These are phyloP conservation scores for Bovichtus diacanthus DNA, from an alignment of 2,797 vertebrate species.

Conservation along the genomic window DNA sequence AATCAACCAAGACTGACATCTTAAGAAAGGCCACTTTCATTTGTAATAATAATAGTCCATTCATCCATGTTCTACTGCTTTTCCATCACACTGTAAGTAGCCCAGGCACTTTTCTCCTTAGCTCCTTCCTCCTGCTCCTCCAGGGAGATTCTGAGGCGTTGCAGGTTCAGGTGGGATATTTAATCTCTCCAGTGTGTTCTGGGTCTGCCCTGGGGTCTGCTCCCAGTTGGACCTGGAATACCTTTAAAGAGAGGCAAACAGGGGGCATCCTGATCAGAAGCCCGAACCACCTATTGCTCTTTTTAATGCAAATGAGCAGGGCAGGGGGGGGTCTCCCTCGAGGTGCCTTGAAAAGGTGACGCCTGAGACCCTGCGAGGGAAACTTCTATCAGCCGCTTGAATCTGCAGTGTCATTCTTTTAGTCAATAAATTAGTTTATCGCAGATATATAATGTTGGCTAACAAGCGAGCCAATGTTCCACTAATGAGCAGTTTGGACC, in stretches of 20 bases:
- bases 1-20: no score
- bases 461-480: not conserved
- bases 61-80: not conserved
- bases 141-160: not conserved
- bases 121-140: constrained; percentile 8
- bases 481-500: no score
- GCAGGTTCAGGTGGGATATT: constrained; percentile 10
- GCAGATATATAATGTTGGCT: not conserved
- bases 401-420: not conserved
- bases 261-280: constrained; percentile 5
- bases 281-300: not conserved
- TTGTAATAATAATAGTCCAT: not conserved
- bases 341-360: not conserved
- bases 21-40: no score
- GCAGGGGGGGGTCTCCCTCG: not conserved
- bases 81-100: not conserved
- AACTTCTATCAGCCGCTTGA: not conserved
- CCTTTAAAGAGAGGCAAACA: not conserved
- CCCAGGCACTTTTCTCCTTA: not conserved
- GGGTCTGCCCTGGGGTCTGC: constrained; percentile 14
- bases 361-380: not conserved
- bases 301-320: constrained; percentile 12
- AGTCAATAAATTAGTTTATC: not conserved
- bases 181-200: not conserved
- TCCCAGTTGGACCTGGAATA: constrained; percentile 34